Conservation (phyloP, 92 coral and sea anemone species). For the Phenganax subtilis region DNA sequence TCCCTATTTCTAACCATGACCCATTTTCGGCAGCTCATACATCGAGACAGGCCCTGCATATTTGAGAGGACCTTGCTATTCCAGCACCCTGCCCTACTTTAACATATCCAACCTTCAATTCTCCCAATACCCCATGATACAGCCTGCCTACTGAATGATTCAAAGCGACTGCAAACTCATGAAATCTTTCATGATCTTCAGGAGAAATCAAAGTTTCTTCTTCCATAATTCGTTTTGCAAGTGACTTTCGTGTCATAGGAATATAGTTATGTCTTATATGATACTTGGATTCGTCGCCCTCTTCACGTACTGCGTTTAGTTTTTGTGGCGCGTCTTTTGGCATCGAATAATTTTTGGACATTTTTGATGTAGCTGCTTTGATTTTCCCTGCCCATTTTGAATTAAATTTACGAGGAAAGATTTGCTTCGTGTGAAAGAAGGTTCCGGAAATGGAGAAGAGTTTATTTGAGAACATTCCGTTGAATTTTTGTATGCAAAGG, state of each 20-base stretch:
- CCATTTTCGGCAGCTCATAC: too few species aligned
- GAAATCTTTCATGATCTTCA: conserved; percentile 56
- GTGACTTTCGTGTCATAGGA: conserved; percentile 78
- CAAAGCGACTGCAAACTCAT: conserved; percentile 61
- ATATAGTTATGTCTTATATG: conserved; percentile 65
- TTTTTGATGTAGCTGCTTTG: conserved; percentile 30
- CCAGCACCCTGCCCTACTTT: too few species aligned
- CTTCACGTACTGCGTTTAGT: background rate
- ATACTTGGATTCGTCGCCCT: conserved; percentile 50
- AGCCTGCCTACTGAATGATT: conserved; percentile 62
- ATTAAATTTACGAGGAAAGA: background rate
- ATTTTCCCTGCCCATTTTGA: conserved; percentile 23
- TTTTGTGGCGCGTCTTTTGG: conserved; percentile 22
- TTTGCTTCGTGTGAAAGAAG: conserved; percentile 3
- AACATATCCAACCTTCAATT: conserved; percentile 55
- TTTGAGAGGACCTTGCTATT: background rate
- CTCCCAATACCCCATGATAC: conserved; percentile 63
- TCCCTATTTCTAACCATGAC: too few species aligned
- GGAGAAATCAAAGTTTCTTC: conserved; percentile 53
- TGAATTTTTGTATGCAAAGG: background rate
- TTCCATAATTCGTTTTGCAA: conserved; percentile 64
- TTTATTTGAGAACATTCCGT: background rate
- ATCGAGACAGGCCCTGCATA: background rate
- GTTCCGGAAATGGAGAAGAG: background rate
- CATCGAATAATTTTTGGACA: conserved; percentile 27